Evolutionary conservation across 2,797 vertebrate genomes (phyloP), one percentile per base, ranked within the genome.

Genomic region (Alcedo atthis): DNA sequence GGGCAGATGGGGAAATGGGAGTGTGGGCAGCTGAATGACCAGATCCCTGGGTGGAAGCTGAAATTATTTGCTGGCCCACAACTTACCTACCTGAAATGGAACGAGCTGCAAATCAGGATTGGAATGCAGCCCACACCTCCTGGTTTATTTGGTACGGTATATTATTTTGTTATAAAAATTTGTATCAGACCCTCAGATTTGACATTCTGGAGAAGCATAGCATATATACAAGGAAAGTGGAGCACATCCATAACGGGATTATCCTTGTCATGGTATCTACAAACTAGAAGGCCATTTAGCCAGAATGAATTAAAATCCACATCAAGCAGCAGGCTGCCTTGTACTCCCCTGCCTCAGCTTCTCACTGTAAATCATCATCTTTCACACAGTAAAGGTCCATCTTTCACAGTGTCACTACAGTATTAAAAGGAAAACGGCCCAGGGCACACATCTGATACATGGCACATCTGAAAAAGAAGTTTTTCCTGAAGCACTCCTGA

Each of bases 201-300:
- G 15, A 54, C 4, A 17, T 45, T 49, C n/a, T 68, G 42, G 66
- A 64, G 69, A 35, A 77, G 33, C 57, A 61, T 33, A 35, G 46
- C 30, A 16, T 1, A 21, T 1, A 3, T 1, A 18, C 3, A 28
- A 70, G 54, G 45, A 30, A 64, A 61, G 46, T 0, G 4, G 43
- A 59, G n/a, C 32, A n/a, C 30, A 46, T 13, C 42, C 42, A 2
- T 8, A 49, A 14, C 0, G 1, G 14, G n/a, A 15, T 5, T 46
- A 22, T 26, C 43, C 84, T 69, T 18, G 22, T 32, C 28, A 7
- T 1, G 11, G 17, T 2, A 5, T 2, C 2, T 10, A 12, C 42
- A 32, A 33, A 61, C 30, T 5, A 64, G 66, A 59, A 80, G n/a
- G 15, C 45, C 37, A 22, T 22, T 33, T 69, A 51, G 49, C 16